Evolutionary conservation across 1,140 invertebrate species (phyloP).

Genomic region (Tetramorium alpestre): DNA sequence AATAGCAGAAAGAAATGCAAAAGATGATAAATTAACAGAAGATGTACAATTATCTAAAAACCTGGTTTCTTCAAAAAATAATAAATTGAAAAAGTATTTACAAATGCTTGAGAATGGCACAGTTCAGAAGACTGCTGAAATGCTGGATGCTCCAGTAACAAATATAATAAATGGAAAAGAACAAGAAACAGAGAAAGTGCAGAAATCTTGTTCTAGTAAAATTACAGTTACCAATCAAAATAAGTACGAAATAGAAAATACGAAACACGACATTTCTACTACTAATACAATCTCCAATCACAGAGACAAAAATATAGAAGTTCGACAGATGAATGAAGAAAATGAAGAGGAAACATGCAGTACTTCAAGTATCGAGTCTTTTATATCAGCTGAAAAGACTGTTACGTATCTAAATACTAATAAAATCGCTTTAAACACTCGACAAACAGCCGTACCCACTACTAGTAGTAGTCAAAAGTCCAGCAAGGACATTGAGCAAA

Average conservation of each 20-base stretch:
- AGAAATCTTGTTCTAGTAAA: not conserved
- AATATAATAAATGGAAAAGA: not conserved
- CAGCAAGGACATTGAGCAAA: not conserved
- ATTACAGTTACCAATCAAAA: conserved; percentile 33
- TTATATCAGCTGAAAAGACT: not conserved
- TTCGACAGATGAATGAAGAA: not conserved
- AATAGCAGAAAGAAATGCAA: not conserved
- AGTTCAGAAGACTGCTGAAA: not conserved
- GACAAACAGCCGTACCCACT: not conserved
- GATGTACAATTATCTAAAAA: not conserved
- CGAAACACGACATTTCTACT: not conserved
- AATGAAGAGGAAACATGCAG: not conserved
- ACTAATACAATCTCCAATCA: not conserved
- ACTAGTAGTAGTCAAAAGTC: not conserved
- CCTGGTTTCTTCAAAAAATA: not conserved
- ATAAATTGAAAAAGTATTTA: not conserved
- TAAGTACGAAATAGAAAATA: conserved; percentile 50
- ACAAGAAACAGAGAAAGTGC: not conserved
- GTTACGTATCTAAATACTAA: not conserved
- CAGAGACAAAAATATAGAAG: not conserved
- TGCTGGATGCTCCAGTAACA: not conserved
- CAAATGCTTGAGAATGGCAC: not conserved
- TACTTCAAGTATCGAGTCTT: not conserved
- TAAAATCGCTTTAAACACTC: not conserved
- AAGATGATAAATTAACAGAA: not conserved